Evolutionary conservation across 2,888 invertebrate species (phyloP), one percentile per base, ranked within the genome.

Genomic region (Teleogryllus oceanicus): DNA sequence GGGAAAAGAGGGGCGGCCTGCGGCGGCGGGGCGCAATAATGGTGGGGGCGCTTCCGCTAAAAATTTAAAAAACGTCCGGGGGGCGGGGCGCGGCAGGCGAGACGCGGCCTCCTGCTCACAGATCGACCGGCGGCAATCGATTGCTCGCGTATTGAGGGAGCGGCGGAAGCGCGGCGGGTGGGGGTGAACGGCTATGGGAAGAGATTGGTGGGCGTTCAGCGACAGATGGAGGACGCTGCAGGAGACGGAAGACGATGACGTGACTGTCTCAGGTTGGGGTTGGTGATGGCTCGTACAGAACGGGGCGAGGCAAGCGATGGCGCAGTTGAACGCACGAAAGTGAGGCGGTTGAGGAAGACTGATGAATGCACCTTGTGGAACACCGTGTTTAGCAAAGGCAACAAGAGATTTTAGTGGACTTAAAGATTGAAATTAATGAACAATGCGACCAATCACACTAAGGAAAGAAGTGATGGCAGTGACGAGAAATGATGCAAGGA

Each of bases 71-170:
- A 11, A 11, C 62, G 62, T n/a, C 62, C 16, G 62, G n/a, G 62
- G 62, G 62, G 62, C 13, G 16, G 62, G 62, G n/a, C n/a, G 62
- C 13, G 18, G 62, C 12, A 3, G 24, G 24, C 24, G 62, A 62
- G 62, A 62, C 62, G 62, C 62, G n/a, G 62, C 62, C 62, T 18
- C 4, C n/a, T n/a, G 62, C n/a, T n/a, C 16, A 4, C 62, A 62
- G 62, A 62, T 62, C 62, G 62, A 62, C 62, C 16, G 62, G n/a
- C 62, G 62, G 62, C 13, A 62, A 62, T 62, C 62, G 62, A 62
- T 62, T 62, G 37, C 37, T 37, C 37, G 37, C 4, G 37, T 37
- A 37, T 37, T 37, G 37, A 37, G 37, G 37, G 37, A 37, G 37
- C 37, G 37, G 37, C 37, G 37, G 37, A 37, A 37, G 37, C 37